These are phyloP conservation scores for Sebastes steindachneri DNA, from an alignment of 2,797 vertebrate species.

Conservation along the genomic window DNA sequence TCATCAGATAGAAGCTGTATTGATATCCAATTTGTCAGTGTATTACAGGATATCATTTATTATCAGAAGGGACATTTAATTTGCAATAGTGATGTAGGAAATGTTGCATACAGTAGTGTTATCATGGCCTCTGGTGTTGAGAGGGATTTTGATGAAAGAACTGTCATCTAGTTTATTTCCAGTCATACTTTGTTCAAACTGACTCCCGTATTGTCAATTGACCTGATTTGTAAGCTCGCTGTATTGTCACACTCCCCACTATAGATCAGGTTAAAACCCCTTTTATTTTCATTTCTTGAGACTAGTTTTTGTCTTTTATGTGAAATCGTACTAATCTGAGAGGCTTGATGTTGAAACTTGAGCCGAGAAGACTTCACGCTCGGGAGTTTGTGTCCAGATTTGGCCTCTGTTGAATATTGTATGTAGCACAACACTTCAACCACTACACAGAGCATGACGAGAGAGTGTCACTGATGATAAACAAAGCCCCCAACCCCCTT, in stretches of 20 bases:
- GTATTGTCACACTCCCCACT: not conserved
- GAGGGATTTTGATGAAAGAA: not conserved
- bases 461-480: conserved; percentile 17
- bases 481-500: not conserved
- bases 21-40: not conserved
- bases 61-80: too few species aligned
- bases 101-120: not conserved
- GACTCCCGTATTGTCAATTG: not conserved
- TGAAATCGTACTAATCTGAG: not conserved
- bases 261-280: not conserved
- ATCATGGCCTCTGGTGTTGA: not conserved
- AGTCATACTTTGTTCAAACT: not conserved
- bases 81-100: too few species aligned
- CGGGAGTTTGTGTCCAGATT: conserved; percentile 13
- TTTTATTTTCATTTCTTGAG: not conserved
- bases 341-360: not conserved
- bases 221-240: not conserved
- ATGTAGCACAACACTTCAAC: not conserved
- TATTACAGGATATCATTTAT: not conserved
- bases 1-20: not conserved
- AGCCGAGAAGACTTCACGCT: not conserved
- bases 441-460: not conserved
- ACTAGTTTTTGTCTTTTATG: not conserved
- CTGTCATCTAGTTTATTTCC: not conserved
- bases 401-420: not conserved